Base-by-base conservation (phyloP, 2,113 vertebrate species). In the Myrmecophaga tridactyla region DNA sequence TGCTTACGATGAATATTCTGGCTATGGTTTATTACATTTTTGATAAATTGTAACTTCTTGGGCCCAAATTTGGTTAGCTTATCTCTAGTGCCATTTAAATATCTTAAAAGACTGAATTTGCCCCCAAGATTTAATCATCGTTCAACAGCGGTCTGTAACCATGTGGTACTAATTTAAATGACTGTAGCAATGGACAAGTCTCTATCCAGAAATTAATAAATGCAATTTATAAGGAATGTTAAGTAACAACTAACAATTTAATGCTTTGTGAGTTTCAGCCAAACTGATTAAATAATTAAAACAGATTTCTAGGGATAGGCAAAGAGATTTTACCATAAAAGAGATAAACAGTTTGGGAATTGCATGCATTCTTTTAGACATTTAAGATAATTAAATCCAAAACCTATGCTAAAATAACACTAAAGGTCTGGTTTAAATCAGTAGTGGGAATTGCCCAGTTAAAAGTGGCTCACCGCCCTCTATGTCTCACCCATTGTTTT, bases 181-280 rank as follows among this genome's bases (percentile, higher is more conserved):
- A 96, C 98, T 98, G 96, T 98, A 98, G 97, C 96, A 97, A 98
- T 96, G 97, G 98, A 98, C 96, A 97, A 96, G 92, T 97, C 97
- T 98, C 98, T 98, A 98, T 98, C 98, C 98, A 98, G 98, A 97
- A 99, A 98, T 98, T 98, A 99, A 99, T 98, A 98, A 99, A 98
- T 97, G 97, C 98, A 98, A 98, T 99, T 99, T 98, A 98, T 98
- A 98, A 98, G 98, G 98, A 99, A 98, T 99, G 98, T 98, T 98
- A 99, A 98, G 98, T 98, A 99, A 98, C 98, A 99, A 98, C 98
- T 98, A 98, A 98, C 98, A 98, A 98, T 97, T 98, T 98, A 98
- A 98, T 98, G 97, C 98, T 98, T 98, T 98, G 98, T 98, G 98
- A 98, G 96, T 98, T 99, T 98, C 98, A 98, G 97, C 96, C 98